Base-by-base conservation (phyloP, 2,113 vertebrate genomes). In the Elachura formosa region DNA sequence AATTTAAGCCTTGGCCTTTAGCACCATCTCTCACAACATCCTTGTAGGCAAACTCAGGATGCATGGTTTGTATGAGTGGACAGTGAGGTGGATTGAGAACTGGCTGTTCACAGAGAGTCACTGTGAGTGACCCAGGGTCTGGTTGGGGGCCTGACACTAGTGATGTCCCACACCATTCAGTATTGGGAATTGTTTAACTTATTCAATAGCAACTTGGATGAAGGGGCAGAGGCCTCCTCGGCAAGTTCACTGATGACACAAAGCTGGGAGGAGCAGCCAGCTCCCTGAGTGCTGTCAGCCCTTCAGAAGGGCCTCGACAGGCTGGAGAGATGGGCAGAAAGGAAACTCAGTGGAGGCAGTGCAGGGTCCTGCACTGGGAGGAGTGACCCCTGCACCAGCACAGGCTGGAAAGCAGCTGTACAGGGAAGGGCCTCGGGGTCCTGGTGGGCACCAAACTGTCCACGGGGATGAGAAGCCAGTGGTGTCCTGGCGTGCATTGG, bases 71-170 rank as follows among this genome's bases (percentile, higher is more conserved):
- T 28, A 16, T 68, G 23, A 36, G 22, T 52, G 54, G 33, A 28
- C 5, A 1, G 7, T 43, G 62, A 28, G 33, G 2, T 68, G 36
- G 22, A n/a, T 20, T 45, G 46, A 36, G 45, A 86, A 23, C 45
- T 45, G 62, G 17, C 52, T 58, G 62, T 59, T 5, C 14, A 7
- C 31, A 19, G 45, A 33, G 62, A 33, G 54, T 45, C 0, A 0
- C n/a, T 18, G 0, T 34, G 43, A 51, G 61, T 41, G 62, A 26
- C 26, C 10, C 0, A 0, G 17, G 33, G 9, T 59, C 52, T 76
- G 4, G 18, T 36, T 43, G 36, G 18, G 52, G 7, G 18, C 45
- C 36, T 86, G 62, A 26, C 36, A 19, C 33, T 33, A 3, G 17
- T 36, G 26, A 8, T 45, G 26, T 49, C 6, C 11, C 29, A 36